Percentiles rank a stretch among this genome's conserved stretches.
Evolutionary conservation across 2,113 vertebrate genomes (phyloP).

Genomic region (Aspiorhynchus laticeps): DNA sequence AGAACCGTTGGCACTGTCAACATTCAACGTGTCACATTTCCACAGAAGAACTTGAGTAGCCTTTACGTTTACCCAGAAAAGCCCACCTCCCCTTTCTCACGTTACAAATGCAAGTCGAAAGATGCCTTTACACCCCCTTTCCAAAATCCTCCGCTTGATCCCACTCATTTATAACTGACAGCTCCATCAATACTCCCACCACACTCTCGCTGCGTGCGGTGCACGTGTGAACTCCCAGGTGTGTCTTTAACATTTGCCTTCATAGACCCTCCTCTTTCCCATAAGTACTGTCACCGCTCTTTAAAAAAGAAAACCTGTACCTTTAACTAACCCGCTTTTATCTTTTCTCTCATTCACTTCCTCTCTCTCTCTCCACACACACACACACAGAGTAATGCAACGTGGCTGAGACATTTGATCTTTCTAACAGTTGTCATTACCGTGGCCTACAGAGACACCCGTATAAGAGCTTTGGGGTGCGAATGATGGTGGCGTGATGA

Average conservation of each 20-base stretch:
- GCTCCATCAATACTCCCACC: slow-evolving; percentile 29
- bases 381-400: not conserved
- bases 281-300: slow-evolving; percentile 1
- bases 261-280: slow-evolving; percentile 4
- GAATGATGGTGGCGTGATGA: slow-evolving; percentile 3
- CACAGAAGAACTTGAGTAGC: slow-evolving; percentile 24
- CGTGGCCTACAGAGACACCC: not conserved
- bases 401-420: slow-evolving; percentile 25
- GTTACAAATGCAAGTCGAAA: slow-evolving; percentile 25
- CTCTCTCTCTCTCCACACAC: slow-evolving; percentile 7
- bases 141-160: not conserved
- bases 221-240: slow-evolving; percentile 46
- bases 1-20: slow-evolving; percentile 22
- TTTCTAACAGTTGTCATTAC: slow-evolving; percentile 8
- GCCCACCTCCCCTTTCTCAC: slow-evolving; percentile 28
- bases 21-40: slow-evolving; percentile 44
- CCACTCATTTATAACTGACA: slow-evolving; percentile 18
- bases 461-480: not conserved
- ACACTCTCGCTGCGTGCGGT: not conserved
- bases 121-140: slow-evolving; percentile 1
- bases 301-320: not conserved
- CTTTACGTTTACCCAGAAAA: slow-evolving; percentile 29
- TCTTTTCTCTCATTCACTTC: not conserved
- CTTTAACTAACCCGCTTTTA: not conserved
- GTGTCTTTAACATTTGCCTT: slow-evolving; percentile 41